A percentile compares a stretch with the other conserved stretches of the same genome.
Conservation (phyloP, 2,797 vertebrate genomes). For the Pristis pectinata region DNA sequence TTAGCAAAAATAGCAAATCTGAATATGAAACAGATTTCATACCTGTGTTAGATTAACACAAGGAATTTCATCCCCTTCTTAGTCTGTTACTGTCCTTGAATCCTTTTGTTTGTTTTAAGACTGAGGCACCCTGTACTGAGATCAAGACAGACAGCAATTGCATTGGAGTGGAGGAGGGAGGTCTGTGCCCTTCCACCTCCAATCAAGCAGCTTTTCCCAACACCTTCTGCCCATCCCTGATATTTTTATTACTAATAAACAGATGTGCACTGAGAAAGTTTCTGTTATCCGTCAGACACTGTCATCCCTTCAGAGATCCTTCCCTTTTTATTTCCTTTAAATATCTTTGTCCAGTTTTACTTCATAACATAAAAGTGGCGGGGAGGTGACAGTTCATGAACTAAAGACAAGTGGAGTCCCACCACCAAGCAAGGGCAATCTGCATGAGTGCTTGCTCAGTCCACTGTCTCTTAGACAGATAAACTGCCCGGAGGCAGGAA, state of each 20-base stretch:
- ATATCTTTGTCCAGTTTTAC: too few relatives aligned
- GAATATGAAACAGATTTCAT: neutral
- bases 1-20: neutral
- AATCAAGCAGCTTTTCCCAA: too few relatives aligned
- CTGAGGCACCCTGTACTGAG: neutral
- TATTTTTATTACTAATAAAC: neutral
- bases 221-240: neutral
- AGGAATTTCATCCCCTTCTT: neutral
- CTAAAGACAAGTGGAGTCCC: too few relatives aligned
- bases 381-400: too few relatives aligned
- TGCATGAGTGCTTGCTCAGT: neutral
- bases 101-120: neutral
- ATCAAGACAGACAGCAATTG: neutral
- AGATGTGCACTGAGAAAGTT: neutral
- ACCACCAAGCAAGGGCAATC: too few relatives aligned
- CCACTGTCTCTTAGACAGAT: neutral
- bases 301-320: too few relatives aligned
- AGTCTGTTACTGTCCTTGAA: neutral
- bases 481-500: neutral
- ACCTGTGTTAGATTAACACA: conserved; percentile 1
- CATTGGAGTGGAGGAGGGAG: neutral
- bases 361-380: too few relatives aligned
- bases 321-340: too few relatives aligned
- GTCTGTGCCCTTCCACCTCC: neutral
- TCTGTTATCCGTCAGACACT: too few relatives aligned